Base-by-base conservation (phyloP, 2,888 invertebrate genomes). In the Augochlorella aurata region DNA sequence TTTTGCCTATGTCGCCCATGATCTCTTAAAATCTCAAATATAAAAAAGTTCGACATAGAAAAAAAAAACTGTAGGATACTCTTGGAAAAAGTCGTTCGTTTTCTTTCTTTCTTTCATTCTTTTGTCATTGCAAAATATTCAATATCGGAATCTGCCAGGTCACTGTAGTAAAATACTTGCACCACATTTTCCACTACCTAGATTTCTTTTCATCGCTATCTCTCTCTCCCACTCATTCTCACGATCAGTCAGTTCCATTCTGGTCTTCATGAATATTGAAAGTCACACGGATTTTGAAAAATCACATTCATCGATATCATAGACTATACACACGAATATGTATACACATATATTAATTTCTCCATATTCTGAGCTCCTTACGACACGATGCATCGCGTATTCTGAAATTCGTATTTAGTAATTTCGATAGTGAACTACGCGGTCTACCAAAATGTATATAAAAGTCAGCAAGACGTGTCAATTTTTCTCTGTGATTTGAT, bases 111-210 rank as follows among this genome's bases (percentile, higher is more conserved):
- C 29, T 18, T 63, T 63, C 29, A 63, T 16, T 38, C 38, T 50
- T 65, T 50, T 65, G n/a, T 21, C 74, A 65, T 81, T 69, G 81
- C 70, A 79, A 77, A 84, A 77, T 81, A 75, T 71, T 79, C 66
- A 58, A 77, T 85, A 85, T 85, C 85, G 85, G 83, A 85, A 85
- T 85, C 85, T 85, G 85, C 80, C 85, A 85, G 85, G 85, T 85
- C 83, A 80, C 75, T 74, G 74, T 82, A 76, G 85, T 79, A 85
- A 77, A 80, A 83, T 79, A 85, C 67, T 82, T 79, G 85, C 85
- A 82, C 82, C 83, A 71, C 74, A 29, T 69, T 52, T 69, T 77
- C 50, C n/a, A 54, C 52, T 74, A 12, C 29, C 14, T 66, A 54
- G 52, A 21, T 24, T 52, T 81, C 44, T 54, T 49, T 44, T 18